Evolutionary conservation across 2,888 invertebrate genomes (phyloP).

Genomic region (Emmelina monodactyla): DNA sequence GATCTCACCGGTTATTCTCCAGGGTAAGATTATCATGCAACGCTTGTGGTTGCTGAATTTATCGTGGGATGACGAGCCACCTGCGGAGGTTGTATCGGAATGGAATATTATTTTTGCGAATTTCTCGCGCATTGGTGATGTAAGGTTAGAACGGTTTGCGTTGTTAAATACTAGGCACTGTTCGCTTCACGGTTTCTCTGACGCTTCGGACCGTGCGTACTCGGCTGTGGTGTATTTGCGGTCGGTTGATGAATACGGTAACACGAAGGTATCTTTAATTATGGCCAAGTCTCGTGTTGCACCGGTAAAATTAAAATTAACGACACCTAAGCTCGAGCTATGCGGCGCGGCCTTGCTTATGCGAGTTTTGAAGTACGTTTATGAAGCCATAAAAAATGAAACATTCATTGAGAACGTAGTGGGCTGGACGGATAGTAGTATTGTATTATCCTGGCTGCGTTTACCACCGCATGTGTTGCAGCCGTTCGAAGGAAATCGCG

Average conservation of each 20-base stretch:
- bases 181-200: conserved; percentile 5
- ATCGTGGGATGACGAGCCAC: too few relatives aligned
- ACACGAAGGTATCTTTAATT: not conserved
- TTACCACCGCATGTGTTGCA: not conserved
- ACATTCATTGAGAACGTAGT: not conserved
- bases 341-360: not conserved
- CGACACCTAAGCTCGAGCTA: conserved; percentile 4
- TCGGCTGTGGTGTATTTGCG: not conserved
- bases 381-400: too few relatives aligned
- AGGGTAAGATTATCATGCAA: too few relatives aligned
- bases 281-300: conserved; percentile 4
- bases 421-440: too few relatives aligned
- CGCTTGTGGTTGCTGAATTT: too few relatives aligned
- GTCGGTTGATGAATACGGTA: not conserved
- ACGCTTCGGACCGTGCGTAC: not conserved
- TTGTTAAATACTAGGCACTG: too few relatives aligned
- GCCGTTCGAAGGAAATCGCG: not conserved
- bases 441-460: too few relatives aligned
- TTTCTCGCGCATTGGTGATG: not conserved
- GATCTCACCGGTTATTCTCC: too few relatives aligned
- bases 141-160: not conserved
- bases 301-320: not conserved
- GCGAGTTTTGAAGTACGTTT: not conserved
- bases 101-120: not conserved
- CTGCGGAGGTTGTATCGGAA: too few relatives aligned